Evolutionary conservation across 2,113 vertebrate species (phyloP), one percentile per base, ranked within the genome.

Genomic region (Jaculus jaculus): DNA sequence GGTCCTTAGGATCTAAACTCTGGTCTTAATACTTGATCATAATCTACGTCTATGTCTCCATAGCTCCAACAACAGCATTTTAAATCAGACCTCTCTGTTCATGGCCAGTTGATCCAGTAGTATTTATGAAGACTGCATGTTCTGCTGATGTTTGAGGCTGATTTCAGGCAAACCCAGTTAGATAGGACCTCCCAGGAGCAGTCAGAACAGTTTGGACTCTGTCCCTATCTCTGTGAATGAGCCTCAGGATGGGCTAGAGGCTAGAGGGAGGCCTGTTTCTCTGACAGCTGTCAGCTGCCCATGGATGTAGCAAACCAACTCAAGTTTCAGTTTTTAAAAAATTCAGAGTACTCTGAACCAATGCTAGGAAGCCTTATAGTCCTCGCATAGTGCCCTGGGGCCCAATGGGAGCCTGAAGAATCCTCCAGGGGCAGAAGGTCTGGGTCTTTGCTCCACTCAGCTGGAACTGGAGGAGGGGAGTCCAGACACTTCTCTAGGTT

Each of bases 251-350:
- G 90, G 87, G 93, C 95, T 58, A 0, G 74, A 0, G 72, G 94
- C 85, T 28, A 92, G 90, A 95, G 82, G 69, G 84, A 79, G 71
- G 54, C 84, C 47, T 75, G 84, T 89, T 54, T 92, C 63, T 39
- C 92, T 96, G 87, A 95, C 90, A 96, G 94, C 95, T 97, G 96
- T 93, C 94, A 96, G 89, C 54, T 74, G 93, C 74, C 84, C 74
- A 17, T 80, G 84, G 87, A 94, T 0, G 51, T n/a, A 71, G 90
- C 32, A 81, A 94, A 96, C 84, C 81, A 87, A 83, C 75, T 82
- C 80, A 81, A 68, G 69, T 32, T 66, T 75, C 20, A 96, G 84
- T 78, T 61, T 73, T 32, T 3, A 39, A 87, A 93, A 92, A 90
- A 90, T 93, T 90, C 90, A 86, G 73, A 65, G 37, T 47, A 72